Evolutionary conservation across 2,113 vertebrate species (phyloP).

Genomic region (Tragelaphus strepsiceros): DNA sequence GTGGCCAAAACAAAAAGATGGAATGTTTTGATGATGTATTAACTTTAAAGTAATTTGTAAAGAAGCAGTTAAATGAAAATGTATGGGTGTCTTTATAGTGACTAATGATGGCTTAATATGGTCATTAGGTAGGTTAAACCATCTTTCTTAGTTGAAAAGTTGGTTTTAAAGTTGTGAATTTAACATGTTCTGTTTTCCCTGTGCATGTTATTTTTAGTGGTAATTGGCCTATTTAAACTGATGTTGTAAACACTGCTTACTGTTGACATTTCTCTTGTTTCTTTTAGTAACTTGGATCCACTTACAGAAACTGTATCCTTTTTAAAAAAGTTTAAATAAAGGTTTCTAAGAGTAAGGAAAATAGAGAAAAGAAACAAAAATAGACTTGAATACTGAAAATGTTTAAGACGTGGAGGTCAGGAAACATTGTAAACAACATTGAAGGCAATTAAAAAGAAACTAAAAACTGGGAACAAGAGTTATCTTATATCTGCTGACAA

Average conservation of each 20-base stretch:
- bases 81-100: not conserved
- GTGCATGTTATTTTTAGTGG: constrained; percentile 15
- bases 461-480: not conserved
- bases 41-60: not conserved
- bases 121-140: not conserved
- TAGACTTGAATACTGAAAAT: not conserved
- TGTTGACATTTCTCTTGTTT: constrained; percentile 52
- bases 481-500: not conserved
- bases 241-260: not conserved
- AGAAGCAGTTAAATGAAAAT: not conserved
- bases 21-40: not conserved
- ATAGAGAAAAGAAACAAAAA: not conserved
- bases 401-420: not conserved
- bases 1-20: not conserved
- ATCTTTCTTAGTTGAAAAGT: not conserved
- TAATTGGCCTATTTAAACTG: not conserved
- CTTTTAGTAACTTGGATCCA: constrained; percentile 93
- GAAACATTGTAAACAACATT: not conserved
- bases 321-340: not conserved
- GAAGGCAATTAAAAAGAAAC: not conserved
- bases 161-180: not conserved
- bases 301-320: constrained; percentile 97
- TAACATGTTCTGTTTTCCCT: not conserved
- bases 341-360: not conserved
- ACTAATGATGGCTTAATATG: not conserved